Conservation (phyloP, 2,113 vertebrate genomes). For the Seriola rivoliana region DNA sequence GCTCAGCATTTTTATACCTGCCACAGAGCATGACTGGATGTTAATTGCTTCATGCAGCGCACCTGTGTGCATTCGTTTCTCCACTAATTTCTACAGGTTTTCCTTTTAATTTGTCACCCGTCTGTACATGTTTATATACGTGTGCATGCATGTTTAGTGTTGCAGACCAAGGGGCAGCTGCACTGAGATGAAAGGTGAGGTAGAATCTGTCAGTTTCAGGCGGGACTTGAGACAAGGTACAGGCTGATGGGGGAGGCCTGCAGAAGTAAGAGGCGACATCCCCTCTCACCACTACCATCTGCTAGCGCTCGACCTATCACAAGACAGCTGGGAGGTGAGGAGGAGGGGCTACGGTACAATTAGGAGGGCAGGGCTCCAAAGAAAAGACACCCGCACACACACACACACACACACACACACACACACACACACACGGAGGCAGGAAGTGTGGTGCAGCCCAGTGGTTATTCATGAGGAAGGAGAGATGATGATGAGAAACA, state of each 20-base stretch:
- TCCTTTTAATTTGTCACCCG: too few species aligned
- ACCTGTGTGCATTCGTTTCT: too few species aligned
- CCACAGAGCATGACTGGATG: too few species aligned
- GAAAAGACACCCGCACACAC: not conserved
- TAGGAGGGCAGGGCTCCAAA: not conserved
- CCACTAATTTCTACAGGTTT: too few species aligned
- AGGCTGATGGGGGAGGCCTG: not conserved
- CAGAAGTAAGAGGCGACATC: constrained; percentile 24
- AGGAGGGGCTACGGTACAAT: not conserved
- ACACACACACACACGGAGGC: not conserved
- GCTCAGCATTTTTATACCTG: too few species aligned
- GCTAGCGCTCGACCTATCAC: constrained; percentile 36
- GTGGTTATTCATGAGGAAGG: not conserved
- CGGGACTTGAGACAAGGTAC: constrained; percentile 34
- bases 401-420: not conserved
- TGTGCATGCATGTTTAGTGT: constrained; percentile 23
- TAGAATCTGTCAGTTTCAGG: constrained; percentile 76
- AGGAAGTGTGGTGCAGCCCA: constrained; percentile 41
- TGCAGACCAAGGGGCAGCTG: constrained; percentile 58
- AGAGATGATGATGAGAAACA: constrained; percentile 10
- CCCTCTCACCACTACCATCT: constrained; percentile 13
- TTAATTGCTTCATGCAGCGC: too few species aligned
- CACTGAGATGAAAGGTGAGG: constrained; percentile 76
- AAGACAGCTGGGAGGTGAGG: constrained; percentile 16
- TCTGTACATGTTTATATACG: not conserved